Evolutionary conservation across 2,888 invertebrate species (phyloP).

Genomic region (Lithophane socia): DNA sequence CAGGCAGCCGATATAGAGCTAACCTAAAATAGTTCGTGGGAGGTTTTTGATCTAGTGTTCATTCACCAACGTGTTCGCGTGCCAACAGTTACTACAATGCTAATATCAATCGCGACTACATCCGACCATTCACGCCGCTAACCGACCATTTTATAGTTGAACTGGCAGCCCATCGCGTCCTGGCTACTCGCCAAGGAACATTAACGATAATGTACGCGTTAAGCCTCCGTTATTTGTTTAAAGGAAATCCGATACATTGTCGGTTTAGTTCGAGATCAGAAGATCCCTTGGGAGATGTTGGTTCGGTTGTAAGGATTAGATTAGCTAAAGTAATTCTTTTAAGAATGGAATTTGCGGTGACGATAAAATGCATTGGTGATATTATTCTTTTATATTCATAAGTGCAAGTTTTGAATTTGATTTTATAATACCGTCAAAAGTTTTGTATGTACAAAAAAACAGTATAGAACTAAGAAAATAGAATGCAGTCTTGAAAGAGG

Average conservation of each 20-base stretch:
- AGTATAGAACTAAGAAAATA: not conserved
- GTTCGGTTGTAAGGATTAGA: not conserved
- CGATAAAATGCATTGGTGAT: not conserved
- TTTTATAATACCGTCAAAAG: not conserved
- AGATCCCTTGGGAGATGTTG: not conserved
- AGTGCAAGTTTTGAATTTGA: not conserved
- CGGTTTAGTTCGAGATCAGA: slow-evolving; percentile 1
- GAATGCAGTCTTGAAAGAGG: not conserved
- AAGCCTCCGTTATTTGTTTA: not conserved
- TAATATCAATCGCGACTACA: slow-evolving; percentile 11
- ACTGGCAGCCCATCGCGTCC: slow-evolving; percentile 17
- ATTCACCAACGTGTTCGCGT: not conserved
- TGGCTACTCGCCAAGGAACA: slow-evolving; percentile 17
- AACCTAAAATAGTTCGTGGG: not conserved
- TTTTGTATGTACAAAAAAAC: not conserved
- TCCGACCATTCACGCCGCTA: not conserved
- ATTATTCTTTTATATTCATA: not conserved
- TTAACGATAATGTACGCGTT: slow-evolving; percentile 12
- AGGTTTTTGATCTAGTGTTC: not conserved
- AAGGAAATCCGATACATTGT: not conserved
- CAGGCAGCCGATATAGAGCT: not conserved
- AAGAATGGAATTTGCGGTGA: not conserved
- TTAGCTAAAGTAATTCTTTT: not conserved
- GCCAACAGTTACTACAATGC: not conserved
- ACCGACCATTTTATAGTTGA: slow-evolving; percentile 5